A percentile compares a stretch with the other conserved stretches of the same genome.
Conservation (phyloP, 1,140 invertebrate genomes). For the Helicoverpa zea region DNA sequence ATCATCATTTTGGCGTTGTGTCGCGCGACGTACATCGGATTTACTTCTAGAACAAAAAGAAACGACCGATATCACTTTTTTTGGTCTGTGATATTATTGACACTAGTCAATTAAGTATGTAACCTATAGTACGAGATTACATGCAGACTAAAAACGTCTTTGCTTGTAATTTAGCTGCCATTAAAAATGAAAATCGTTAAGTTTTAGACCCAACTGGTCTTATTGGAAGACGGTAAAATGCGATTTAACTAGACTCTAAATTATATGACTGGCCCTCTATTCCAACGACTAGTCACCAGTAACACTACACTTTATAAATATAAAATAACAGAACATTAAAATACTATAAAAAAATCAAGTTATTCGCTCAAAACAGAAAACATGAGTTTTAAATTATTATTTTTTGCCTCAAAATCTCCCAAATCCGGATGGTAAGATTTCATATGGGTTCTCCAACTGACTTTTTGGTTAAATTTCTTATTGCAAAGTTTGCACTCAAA, state of each 20-base stretch:
- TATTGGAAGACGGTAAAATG: too few relatives aligned
- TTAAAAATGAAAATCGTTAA: too few relatives aligned
- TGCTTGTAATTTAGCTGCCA: too few relatives aligned
- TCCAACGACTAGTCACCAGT: not conserved
- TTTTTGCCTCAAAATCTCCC: slow-evolving; percentile 59
- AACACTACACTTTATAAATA: not conserved
- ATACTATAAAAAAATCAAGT: not conserved
- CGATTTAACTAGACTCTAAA: too few relatives aligned
- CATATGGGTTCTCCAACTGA: slow-evolving; percentile 81
- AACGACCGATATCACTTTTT: slow-evolving; percentile 52
- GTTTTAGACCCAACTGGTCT: too few relatives aligned
- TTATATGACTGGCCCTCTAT: slow-evolving; percentile 4
- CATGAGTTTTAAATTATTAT: slow-evolving; percentile 55
- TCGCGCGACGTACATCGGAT: slow-evolving; percentile 51
- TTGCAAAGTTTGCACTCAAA: slow-evolving; percentile 85
- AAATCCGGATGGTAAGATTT: slow-evolving; percentile 76
- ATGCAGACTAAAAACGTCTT: too few relatives aligned
- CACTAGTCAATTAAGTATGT: not conserved
- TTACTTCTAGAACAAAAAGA: slow-evolving; percentile 67
- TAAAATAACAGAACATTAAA: not conserved
- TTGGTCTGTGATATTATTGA: not conserved
- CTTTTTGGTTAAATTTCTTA: slow-evolving; percentile 85
- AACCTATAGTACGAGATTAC: too few relatives aligned
- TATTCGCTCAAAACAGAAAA: slow-evolving; percentile 14
- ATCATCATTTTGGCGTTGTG: slow-evolving; percentile 60